These are phyloP conservation scores for Ploceus nigricollis DNA, from an alignment of 2,113 vertebrate species.

Conservation along the genomic window DNA sequence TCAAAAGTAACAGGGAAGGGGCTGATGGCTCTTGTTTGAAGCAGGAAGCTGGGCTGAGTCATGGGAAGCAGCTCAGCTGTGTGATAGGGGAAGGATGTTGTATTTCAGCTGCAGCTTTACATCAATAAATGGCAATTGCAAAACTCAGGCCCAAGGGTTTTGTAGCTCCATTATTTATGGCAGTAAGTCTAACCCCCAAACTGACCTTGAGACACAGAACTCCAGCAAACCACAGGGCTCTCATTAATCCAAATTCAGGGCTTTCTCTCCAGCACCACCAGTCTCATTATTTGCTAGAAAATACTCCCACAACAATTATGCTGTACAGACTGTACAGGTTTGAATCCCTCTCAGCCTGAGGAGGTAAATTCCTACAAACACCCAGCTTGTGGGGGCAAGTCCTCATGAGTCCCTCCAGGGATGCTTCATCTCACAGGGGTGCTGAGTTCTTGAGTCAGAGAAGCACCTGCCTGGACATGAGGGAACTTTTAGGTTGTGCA, in stretches of 20 bases:
- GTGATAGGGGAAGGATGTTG: not conserved
- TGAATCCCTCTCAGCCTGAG: not conserved
- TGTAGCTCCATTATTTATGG: conserved; percentile 58
- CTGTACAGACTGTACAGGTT: not conserved
- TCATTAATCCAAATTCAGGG: conserved; percentile 4
- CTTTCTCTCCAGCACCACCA: not conserved
- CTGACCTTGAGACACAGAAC: conserved; percentile 22
- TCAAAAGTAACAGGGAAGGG: not conserved
- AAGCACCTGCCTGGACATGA: not conserved
- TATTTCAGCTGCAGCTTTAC: not conserved
- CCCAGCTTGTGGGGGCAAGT: not conserved
- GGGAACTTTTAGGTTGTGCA: not conserved
- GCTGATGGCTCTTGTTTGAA: not conserved
- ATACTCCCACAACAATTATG: not conserved
- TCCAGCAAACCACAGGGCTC: conserved; percentile 40
- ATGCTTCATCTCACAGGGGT: not conserved
- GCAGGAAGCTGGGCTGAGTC: not conserved
- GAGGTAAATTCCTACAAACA: not conserved
- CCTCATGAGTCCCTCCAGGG: not conserved
- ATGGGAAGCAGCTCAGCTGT: not conserved
- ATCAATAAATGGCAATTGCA: not conserved
- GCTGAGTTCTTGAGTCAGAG: not conserved
- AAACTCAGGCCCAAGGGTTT: conserved; percentile 8
- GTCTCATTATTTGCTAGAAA: not conserved
- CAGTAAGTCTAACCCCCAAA: conserved; percentile 53